phyloP scores from a whole-genome alignment of 30 jellyfish, hydroid and myxozoan species.

The Sanderia malayensis region DNA sequence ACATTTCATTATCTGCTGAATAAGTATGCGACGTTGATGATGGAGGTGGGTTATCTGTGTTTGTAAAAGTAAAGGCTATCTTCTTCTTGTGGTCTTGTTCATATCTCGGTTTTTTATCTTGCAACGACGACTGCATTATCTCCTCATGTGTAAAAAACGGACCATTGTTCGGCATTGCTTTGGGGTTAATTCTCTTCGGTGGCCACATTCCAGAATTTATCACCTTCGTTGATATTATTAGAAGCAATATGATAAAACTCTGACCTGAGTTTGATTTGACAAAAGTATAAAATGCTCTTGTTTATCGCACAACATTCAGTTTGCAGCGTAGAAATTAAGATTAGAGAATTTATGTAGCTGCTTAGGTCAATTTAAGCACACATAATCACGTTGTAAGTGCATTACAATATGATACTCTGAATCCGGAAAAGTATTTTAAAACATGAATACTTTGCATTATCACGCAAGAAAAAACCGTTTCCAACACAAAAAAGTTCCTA shows the following conservation, averaged over 20 bases:
- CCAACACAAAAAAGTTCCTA: too few species aligned
- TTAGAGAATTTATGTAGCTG: too few species aligned
- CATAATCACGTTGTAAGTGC: neutral
- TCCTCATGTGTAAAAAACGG: neutral
- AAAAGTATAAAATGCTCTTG: too few species aligned
- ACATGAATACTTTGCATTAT: neutral
- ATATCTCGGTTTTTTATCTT: slow-evolving; percentile 3
- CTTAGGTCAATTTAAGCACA: neutral
- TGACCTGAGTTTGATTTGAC: too few species aligned
- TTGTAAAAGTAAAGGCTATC: neutral
- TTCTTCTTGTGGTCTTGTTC: neutral
- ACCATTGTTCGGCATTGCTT: neutral
- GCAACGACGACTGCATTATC: neutral
- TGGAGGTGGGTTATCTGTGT: neutral
- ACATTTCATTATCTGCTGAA: neutral
- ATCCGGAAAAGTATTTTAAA: neutral
- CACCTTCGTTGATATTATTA: neutral
- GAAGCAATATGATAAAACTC: too few species aligned
- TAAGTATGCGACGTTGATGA: neutral
- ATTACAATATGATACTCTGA: too few species aligned
- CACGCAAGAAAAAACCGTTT: too few species aligned
- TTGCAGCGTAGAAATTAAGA: too few species aligned
- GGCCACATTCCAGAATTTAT: neutral
- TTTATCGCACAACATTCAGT: too few species aligned
- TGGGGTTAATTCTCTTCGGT: neutral